A percentile compares a stretch with the other conserved stretches of the same genome.
Conservation (phyloP, 2,113 vertebrate genomes). For the Clarias magur region DNA sequence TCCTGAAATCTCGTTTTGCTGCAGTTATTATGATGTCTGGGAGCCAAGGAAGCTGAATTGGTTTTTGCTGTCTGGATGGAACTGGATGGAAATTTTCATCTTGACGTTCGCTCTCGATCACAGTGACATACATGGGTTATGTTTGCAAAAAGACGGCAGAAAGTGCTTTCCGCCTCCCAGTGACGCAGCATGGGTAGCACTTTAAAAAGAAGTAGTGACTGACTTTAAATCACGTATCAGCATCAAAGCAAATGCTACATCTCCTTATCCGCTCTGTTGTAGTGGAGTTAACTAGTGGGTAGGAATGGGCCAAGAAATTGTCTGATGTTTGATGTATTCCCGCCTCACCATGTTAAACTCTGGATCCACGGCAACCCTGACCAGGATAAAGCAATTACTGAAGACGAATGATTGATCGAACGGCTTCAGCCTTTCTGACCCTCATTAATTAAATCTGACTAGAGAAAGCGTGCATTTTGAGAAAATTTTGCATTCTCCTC, state of each 20-base stretch:
- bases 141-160: background rate
- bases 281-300: background rate
- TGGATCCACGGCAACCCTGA: background rate
- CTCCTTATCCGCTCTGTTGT: background rate
- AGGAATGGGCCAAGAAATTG: background rate
- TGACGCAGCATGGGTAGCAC: background rate
- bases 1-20: background rate
- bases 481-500: slow-evolving; percentile 39
- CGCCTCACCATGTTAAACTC: background rate
- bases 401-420: background rate
- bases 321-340: background rate
- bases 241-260: no score
- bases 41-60: background rate
- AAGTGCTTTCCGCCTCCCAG: background rate
- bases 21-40: background rate
- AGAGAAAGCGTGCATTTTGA: slow-evolving; percentile 52
- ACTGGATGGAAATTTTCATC: background rate
- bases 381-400: background rate
- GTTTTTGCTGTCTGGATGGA: background rate
- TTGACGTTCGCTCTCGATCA: background rate
- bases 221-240: background rate
- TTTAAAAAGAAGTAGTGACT: background rate
- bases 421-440: slow-evolving; percentile 45
- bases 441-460: slow-evolving; percentile 62
- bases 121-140: background rate